Evolutionary conservation across 2,113 vertebrate genomes (phyloP).

Genomic region (Chlamydotis undulata): DNA sequence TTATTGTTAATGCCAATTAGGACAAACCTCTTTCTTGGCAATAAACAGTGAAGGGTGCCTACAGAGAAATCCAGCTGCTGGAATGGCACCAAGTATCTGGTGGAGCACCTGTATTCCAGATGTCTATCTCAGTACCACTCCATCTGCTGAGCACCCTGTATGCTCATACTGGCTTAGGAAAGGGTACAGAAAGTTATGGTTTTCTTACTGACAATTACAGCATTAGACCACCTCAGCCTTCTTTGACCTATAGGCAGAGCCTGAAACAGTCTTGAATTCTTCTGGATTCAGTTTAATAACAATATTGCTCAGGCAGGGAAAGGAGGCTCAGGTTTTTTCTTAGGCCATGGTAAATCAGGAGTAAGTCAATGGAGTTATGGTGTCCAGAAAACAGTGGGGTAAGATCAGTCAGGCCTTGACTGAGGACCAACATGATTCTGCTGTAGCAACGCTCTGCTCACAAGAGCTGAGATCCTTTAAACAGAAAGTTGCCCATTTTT

Average conservation of each 20-base stretch:
- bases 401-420: background rate
- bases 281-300: background rate
- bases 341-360: background rate
- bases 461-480: background rate
- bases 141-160: background rate
- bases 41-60: background rate
- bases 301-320: background rate
- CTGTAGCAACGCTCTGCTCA: background rate
- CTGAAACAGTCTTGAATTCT: background rate
- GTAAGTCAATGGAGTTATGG: background rate
- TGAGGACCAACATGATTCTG: background rate
- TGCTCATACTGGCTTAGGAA: background rate
- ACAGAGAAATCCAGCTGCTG: slow-evolving; percentile 12
- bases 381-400: background rate
- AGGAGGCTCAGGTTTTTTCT: background rate
- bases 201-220: background rate
- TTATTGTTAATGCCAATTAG: slow-evolving; percentile 28
- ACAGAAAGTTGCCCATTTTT: background rate
- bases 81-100: slow-evolving; percentile 9
- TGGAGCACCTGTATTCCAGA: slow-evolving; percentile 38
- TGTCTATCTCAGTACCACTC: background rate
- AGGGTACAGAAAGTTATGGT: background rate
- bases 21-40: slow-evolving; percentile 3
- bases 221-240: background rate
- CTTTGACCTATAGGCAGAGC: background rate